Evolutionary conservation across 1,140 invertebrate genomes (phyloP).

Genomic region (Psilanteris sp.): DNA sequence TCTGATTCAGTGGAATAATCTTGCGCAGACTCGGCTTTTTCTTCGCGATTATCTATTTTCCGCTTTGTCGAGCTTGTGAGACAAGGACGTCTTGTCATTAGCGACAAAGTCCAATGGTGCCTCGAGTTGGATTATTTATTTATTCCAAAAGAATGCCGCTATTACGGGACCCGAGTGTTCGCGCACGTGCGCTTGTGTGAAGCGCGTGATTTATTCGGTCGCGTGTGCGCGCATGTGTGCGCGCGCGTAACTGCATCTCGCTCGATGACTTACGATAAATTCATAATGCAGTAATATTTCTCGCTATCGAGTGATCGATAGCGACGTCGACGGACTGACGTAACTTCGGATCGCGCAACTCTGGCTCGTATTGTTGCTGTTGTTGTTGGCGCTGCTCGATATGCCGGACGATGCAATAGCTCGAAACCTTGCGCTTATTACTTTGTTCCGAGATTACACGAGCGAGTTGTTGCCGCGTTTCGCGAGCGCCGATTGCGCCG

Average conservation of each 20-base stretch:
- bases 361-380: conserved; percentile 1
- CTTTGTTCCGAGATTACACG: too few species aligned
- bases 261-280: conserved; percentile 37
- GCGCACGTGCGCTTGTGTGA: conserved; percentile 14
- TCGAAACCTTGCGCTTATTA: too few species aligned
- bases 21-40: conserved; percentile 7
- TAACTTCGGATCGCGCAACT: conserved; percentile 29
- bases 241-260: conserved; percentile 16
- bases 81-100: conserved; percentile 47
- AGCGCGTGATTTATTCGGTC: conserved; percentile 5
- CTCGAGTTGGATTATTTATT: conserved; percentile 15
- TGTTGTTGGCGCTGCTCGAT: too few species aligned
- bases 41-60: conserved; percentile 36
- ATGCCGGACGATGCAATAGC: too few species aligned
- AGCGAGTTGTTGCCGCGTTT: too few species aligned
- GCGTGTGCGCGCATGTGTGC: conserved; percentile 4
- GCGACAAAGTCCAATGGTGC: conserved; percentile 27
- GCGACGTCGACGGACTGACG: conserved; percentile 19
- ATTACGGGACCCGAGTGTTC: conserved; percentile 9
- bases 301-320: conserved; percentile 45
- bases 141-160: conserved; percentile 7
- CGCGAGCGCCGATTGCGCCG: too few species aligned
- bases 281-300: conserved; percentile 44
- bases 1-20: conserved; percentile 20
- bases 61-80: conserved; percentile 50